Conservation (phyloP, 2,888 invertebrate species). For the Aphodius granarius region DNA sequence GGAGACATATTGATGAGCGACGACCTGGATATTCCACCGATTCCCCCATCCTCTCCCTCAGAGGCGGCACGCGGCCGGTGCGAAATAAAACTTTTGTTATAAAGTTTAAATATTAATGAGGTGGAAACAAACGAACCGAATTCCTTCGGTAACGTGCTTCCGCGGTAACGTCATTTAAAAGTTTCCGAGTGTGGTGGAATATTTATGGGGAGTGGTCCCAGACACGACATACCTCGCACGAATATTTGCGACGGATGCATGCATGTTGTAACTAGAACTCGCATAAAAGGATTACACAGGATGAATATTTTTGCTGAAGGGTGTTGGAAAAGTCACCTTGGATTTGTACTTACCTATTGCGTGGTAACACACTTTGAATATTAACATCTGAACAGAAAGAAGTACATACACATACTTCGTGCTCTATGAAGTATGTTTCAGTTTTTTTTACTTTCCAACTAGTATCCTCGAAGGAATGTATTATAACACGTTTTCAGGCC, state of each 20-base stretch:
- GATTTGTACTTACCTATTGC: not conserved
- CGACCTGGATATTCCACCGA: constrained; percentile 2
- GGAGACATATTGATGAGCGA: constrained; percentile 13
- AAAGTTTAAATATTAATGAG: constrained; percentile 28
- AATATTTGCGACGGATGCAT: constrained; percentile 1
- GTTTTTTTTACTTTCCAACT: no score
- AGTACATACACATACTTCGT: no score
- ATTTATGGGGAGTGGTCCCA: constrained; percentile 19
- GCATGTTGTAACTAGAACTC: not conserved
- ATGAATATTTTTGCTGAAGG: not conserved
- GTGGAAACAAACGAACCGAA: constrained; percentile 19
- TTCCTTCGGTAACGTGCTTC: constrained; percentile 14
- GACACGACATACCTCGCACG: constrained; percentile 8
- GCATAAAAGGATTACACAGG: not conserved
- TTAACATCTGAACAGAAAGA: no score
- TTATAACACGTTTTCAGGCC: no score
- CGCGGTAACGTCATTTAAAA: constrained; percentile 25
- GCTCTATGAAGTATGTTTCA: no score
- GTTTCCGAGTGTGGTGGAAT: constrained; percentile 21
- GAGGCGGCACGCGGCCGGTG: not conserved
- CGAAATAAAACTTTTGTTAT: constrained; percentile 20
- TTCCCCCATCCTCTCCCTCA: not conserved
- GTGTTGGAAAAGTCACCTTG: not conserved
- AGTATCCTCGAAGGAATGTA: no score
- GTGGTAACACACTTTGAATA: not conserved